Base-by-base conservation (phyloP, 2,113 vertebrate genomes). In the Embiotoca jacksoni region DNA sequence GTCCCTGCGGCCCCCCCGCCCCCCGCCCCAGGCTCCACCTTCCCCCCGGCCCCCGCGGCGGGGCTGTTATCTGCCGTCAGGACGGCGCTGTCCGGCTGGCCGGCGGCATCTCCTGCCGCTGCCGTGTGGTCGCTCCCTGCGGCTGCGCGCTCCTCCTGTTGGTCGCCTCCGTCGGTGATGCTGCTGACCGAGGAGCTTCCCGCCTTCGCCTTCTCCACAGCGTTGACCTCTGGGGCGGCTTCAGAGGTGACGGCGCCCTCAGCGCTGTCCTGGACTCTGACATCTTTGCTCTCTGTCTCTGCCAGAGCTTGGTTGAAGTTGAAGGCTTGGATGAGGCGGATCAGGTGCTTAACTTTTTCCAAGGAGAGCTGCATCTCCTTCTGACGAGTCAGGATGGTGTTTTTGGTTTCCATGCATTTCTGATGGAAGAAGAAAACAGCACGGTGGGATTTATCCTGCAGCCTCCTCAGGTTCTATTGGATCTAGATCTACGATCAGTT, bases 371-470 rank as follows among this genome's bases (percentile, higher is more conserved):
- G 97, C 98, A 99, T 99, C 88, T 99, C 98, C 89, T 99, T 99
- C 93, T 99, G 97, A 82, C 97, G 96, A 70, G 97, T 95, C 89
- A 99, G 95, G 91, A 97, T 97, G 91, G 91, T 96, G 72, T 96
- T 99, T 95, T 99, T 99, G 95, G 96, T 99, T 91, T 99, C 98
- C 97, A 99, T 98, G 93, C 97, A 99, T 97, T 99, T 99, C 98
- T 99, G 89, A 58, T 81, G 87, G 13, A 10, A 82, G 10, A 85
- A 75, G 63, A 53, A 83, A 30, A 66, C 23, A 23, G 33, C 16
- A 78, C 6, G 0, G 4, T 47, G 8, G 32, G 15, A 16, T 6
- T 7, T 52, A 23, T 23, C 23, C 23, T 23, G 23, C 23, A 23
- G 23, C 23, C 23, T 23, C 23, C 23, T 23, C 23, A 23, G 23